These are phyloP conservation scores for Prochilodus magdalenae DNA, from an alignment of 2,113 vertebrate genomes.

Conservation along the genomic window DNA sequence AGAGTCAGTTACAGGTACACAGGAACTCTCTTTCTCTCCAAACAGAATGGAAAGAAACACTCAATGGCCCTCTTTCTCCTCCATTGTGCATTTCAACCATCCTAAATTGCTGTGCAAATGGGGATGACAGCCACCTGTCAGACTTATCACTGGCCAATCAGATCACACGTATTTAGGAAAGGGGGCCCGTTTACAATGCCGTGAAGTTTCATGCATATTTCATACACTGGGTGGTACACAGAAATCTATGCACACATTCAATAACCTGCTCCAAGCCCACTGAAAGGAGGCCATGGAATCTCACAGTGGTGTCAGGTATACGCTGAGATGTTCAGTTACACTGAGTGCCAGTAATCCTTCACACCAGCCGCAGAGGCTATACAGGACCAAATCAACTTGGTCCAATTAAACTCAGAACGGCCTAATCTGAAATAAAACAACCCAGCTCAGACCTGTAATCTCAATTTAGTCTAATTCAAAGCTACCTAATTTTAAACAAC, in stretches of 20 bases:
- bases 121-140: constrained; percentile 49
- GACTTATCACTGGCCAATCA: constrained; percentile 39
- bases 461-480: background rate
- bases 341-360: background rate
- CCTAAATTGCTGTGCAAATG: constrained; percentile 45
- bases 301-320: background rate
- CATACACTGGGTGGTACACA: constrained; percentile 23
- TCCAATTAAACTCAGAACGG: background rate
- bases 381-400: background rate
- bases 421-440: background rate
- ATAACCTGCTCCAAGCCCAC: constrained; percentile 18
- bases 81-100: constrained; percentile 34
- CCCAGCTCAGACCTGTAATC: no score
- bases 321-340: background rate
- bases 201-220: constrained; percentile 50
- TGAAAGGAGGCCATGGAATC: background rate
- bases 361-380: background rate
- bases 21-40: background rate
- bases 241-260: constrained; percentile 32
- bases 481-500: background rate
- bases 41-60: constrained; percentile 6
- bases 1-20: constrained; percentile 32
- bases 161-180: constrained; percentile 43
- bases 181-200: constrained; percentile 36
- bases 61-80: constrained; percentile 28